phyloP scores from a whole-genome alignment of 2,113 vertebrate species.

The Cebus imitator region DNA sequence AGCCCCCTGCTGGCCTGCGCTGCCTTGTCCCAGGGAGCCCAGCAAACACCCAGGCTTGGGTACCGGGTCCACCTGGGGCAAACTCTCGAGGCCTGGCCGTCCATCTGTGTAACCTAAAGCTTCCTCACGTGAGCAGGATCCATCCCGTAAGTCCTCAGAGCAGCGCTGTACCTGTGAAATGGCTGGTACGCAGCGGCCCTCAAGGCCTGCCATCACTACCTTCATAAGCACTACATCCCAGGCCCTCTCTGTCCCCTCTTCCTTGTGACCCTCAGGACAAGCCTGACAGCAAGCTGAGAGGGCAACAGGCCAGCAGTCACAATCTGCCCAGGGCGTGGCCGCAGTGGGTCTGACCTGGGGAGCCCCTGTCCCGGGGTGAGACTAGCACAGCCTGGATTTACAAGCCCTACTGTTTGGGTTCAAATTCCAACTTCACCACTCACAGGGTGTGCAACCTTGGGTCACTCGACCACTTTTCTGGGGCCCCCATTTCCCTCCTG shows the following conservation, averaged over 20 bases:
- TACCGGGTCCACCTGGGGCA: rapidly evolving
- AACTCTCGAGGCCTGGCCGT: neutral
- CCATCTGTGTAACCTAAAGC: neutral
- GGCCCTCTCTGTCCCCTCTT: neutral
- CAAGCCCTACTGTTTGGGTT: neutral
- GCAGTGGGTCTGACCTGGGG: neutral
- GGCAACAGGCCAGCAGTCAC: neutral
- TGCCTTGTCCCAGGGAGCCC: no score
- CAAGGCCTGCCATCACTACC: rapidly evolving
- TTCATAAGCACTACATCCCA: neutral
- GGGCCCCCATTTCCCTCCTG: neutral
- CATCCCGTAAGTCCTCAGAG: neutral
- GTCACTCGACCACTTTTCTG: neutral
- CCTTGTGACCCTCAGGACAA: rapidly evolving
- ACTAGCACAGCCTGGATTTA: no score
- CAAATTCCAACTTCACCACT: neutral
- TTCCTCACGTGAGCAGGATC: neutral
- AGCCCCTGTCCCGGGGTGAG: neutral
- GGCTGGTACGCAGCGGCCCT: rapidly evolving
- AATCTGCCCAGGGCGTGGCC: neutral
- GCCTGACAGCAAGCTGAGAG: neutral
- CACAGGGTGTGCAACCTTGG: neutral
- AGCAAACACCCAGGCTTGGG: no score
- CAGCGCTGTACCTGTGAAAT: neutral
- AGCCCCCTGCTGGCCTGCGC: constrained; percentile 14